Conservation (phyloP, 2,888 invertebrate species). For the Ophonus ardosiacus region DNA sequence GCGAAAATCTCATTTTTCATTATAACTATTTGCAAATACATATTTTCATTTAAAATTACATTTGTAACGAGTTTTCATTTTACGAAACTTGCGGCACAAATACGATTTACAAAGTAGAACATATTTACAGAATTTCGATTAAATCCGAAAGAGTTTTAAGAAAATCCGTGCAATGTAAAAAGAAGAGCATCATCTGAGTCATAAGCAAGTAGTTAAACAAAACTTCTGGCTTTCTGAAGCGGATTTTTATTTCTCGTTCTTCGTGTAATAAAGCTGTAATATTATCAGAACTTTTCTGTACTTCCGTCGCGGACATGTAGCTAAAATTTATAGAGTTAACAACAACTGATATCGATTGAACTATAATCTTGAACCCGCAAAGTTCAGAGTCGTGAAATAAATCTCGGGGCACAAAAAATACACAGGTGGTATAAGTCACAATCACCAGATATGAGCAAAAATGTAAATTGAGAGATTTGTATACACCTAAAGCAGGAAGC, state of each 20-base stretch:
- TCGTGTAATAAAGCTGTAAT: slow-evolving; percentile 43
- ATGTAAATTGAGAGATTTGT: slow-evolving; percentile 23
- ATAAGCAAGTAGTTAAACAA: slow-evolving; percentile 28
- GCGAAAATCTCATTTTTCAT: too few relatives aligned
- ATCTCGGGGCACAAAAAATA: slow-evolving; percentile 1
- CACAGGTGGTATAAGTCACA: slow-evolving; percentile 28
- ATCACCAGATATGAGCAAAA: slow-evolving; percentile 30
- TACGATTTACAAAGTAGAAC: too few relatives aligned
- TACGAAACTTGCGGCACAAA: too few relatives aligned
- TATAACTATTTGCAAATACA: too few relatives aligned
- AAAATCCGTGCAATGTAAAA: neutral
- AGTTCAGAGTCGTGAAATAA: slow-evolving; percentile 32
- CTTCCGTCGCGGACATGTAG: slow-evolving; percentile 32
- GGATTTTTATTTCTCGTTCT: slow-evolving; percentile 8
- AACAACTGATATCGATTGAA: slow-evolving; percentile 50
- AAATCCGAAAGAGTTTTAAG: too few relatives aligned
- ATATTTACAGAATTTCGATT: too few relatives aligned
- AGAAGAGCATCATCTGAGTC: neutral
- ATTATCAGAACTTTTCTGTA: slow-evolving; percentile 36
- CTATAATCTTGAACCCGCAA: slow-evolving; percentile 47
- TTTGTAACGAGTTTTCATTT: too few relatives aligned
- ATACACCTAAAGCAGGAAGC: slow-evolving; percentile 26
- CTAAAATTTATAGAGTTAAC: slow-evolving; percentile 45
- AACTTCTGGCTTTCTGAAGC: slow-evolving; percentile 10
- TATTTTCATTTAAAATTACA: too few relatives aligned